phyloP scores from a whole-genome alignment of 2,113 vertebrate species.

The Hydrochoerus hydrochaeris region DNA sequence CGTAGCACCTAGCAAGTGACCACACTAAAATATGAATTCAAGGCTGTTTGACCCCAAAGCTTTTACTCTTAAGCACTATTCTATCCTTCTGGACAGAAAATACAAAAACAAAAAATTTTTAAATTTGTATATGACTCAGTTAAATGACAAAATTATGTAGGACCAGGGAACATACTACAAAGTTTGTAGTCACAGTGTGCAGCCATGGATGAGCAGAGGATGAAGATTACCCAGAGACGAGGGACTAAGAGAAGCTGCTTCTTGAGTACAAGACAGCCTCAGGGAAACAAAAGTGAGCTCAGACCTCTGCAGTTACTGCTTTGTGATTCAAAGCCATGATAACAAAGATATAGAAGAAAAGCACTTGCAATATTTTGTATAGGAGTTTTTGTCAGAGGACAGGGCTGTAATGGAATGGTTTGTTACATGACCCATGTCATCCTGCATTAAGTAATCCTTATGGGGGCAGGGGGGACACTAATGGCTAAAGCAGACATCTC shows the following conservation, averaged over 20 bases:
- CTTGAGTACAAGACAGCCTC: no score
- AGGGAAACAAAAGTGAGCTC: no score
- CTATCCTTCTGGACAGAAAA: background rate
- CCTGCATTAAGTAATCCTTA: background rate
- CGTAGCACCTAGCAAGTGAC: background rate
- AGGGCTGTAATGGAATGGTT: background rate
- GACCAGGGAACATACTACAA: background rate
- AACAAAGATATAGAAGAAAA: no score
- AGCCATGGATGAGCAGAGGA: background rate
- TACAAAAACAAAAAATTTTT: background rate
- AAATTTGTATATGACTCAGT: background rate
- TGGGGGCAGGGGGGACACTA: background rate
- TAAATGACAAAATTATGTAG: background rate
- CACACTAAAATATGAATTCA: background rate
- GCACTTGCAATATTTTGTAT: background rate
- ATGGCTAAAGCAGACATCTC: background rate
- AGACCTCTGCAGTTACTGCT: no score
- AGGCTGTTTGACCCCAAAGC: background rate
- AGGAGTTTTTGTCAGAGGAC: background rate
- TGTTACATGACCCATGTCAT: background rate
- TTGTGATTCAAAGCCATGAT: no score
- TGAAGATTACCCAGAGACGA: background rate
- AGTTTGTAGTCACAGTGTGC: background rate
- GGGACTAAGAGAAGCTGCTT: background rate
- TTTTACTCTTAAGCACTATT: background rate